phyloP scores from a whole-genome alignment of 2,113 vertebrate species.

The Elephas maximus region DNA sequence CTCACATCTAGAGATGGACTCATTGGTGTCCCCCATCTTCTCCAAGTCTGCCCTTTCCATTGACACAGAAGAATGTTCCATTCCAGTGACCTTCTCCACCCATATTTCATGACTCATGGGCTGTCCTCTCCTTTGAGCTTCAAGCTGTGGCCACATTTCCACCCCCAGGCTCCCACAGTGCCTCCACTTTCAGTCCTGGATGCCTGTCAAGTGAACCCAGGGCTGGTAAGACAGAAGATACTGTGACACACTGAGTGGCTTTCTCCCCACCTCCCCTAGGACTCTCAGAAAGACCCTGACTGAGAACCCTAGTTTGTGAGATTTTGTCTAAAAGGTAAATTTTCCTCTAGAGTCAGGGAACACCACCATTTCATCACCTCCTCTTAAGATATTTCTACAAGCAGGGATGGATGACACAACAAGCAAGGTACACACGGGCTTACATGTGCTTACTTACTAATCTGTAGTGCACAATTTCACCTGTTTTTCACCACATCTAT shows the following conservation, averaged over 20 bases:
- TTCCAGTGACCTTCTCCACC: slow-evolving; percentile 33
- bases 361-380: accelerated
- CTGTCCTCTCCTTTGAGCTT: neutral
- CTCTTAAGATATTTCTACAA: too few species aligned
- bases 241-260: neutral
- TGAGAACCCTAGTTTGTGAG: neutral
- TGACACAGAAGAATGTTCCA: neutral
- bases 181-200: neutral
- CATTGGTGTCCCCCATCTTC: neutral
- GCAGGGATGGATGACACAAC: neutral
- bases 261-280: neutral
- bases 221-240: neutral
- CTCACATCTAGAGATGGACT: neutral
- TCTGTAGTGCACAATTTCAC: too few species aligned
- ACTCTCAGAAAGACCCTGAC: neutral
- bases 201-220: neutral
- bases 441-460: too few species aligned
- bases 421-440: too few species aligned
- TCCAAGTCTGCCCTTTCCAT: neutral
- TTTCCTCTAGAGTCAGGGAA: neutral
- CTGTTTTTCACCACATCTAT: too few species aligned
- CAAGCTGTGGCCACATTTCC: neutral
- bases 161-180: neutral
- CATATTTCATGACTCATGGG: neutral
- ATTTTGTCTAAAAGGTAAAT: neutral